Evolutionary conservation across 2,113 vertebrate genomes (phyloP).

Genomic region (Phylloscopus trochiloides): DNA sequence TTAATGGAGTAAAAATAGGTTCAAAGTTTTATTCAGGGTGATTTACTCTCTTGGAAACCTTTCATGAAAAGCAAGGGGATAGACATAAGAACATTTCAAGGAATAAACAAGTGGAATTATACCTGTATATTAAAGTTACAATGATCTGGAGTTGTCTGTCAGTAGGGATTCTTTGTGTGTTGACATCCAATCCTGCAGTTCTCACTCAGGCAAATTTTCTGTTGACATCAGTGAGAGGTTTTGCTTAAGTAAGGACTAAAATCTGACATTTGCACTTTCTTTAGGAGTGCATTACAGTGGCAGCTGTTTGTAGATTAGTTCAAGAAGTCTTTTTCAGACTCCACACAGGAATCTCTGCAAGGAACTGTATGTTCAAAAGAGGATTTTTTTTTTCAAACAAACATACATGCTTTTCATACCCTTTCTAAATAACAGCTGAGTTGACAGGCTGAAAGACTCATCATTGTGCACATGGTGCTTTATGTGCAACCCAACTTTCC

Average conservation of each 20-base stretch:
- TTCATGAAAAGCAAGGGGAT: background rate
- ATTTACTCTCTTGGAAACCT: background rate
- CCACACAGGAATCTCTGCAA: conserved; percentile 22
- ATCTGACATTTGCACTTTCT: conserved; percentile 45
- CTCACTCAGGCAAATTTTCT: background rate
- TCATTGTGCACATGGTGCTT: conserved; percentile 53
- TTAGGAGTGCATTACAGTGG: conserved; percentile 19
- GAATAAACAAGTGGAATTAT: background rate
- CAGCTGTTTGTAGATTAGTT: conserved; percentile 63
- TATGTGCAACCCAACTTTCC: conserved; percentile 29
- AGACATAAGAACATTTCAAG: background rate
- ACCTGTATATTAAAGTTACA: background rate
- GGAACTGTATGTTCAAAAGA: conserved; percentile 54
- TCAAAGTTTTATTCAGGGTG: background rate
- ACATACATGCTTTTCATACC: conserved; percentile 59
- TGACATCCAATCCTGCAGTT: background rate
- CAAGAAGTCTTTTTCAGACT: conserved; percentile 39
- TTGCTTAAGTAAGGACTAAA: conserved; percentile 17
- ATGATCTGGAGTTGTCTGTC: background rate
- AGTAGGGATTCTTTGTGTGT: background rate
- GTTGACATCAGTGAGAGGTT: background rate
- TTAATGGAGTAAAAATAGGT: background rate
- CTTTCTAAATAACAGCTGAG: conserved; percentile 64
- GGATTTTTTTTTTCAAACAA: background rate
- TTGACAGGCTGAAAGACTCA: conserved; percentile 64